Evolutionary conservation across 2,113 vertebrate genomes (phyloP).

Genomic region (Aspidoscelis tigris): DNA sequence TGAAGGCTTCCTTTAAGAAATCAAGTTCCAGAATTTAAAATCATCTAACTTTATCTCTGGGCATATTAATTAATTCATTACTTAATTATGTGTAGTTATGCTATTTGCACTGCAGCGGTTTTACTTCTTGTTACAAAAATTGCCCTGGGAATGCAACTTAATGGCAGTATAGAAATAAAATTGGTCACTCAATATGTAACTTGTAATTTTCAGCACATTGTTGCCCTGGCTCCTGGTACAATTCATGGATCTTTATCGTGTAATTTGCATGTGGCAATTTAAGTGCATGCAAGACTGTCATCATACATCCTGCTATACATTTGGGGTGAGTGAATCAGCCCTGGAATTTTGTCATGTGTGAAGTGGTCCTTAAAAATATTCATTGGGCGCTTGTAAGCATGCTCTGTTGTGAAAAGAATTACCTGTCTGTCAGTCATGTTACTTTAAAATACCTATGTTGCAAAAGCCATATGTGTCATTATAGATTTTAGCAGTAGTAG

Average conservation of each 20-base stretch:
- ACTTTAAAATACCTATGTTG: slow-evolving; percentile 82
- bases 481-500: slow-evolving; percentile 78
- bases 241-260: slow-evolving; percentile 6
- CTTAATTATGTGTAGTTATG: not conserved
- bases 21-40: not conserved
- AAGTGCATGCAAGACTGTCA: not conserved
- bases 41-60: not conserved
- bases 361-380: slow-evolving; percentile 39
- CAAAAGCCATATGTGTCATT: slow-evolving; percentile 77
- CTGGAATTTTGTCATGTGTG: not conserved
- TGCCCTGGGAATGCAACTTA: not conserved
- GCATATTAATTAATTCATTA: not conserved
- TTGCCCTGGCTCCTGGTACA: not conserved
- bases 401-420: slow-evolving; percentile 75
- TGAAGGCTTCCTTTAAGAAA: not conserved
- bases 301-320: not conserved
- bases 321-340: not conserved
- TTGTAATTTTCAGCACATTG: not conserved
- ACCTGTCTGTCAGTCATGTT: slow-evolving; percentile 75
- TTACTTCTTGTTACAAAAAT: not conserved
- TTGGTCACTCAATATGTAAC: not conserved
- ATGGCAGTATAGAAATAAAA: not conserved
- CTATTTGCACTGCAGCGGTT: not conserved
- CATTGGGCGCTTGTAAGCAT: slow-evolving; percentile 52
- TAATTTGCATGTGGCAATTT: not conserved